phyloP scores from a whole-genome alignment of 2,797 vertebrate genomes.

The Hirundo rustica region DNA sequence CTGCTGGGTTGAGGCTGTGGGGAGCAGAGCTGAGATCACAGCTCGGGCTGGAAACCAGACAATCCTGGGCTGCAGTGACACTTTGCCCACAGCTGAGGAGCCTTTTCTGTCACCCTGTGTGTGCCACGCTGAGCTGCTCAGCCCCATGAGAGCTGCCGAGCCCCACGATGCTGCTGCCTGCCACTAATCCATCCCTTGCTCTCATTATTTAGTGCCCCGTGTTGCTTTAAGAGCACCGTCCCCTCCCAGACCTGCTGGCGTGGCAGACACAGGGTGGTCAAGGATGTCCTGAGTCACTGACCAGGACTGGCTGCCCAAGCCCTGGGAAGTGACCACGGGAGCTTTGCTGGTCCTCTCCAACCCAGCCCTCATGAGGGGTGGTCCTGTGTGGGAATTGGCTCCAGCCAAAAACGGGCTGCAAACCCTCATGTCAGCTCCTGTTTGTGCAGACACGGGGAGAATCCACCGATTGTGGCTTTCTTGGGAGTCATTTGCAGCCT shows the following conservation, averaged over 20 bases:
- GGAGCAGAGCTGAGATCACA: neutral
- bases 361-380: neutral
- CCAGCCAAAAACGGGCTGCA: neutral
- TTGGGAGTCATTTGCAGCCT: constrained; percentile 24
- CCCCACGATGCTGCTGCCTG: rapidly evolving
- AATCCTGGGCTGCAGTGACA: neutral
- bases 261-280: neutral
- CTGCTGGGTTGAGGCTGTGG: neutral
- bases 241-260: rapidly evolving
- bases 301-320: neutral
- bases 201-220: rapidly evolving
- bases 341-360: neutral
- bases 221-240: neutral
- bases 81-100: neutral
- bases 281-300: neutral
- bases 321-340: neutral
- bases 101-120: neutral
- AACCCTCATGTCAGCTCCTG: neutral
- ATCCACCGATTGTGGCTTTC: constrained; percentile 60
- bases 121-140: neutral
- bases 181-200: neutral
- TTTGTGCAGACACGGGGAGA: constrained; percentile 52
- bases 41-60: neutral
- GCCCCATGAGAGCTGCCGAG: neutral
- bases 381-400: neutral